Evolutionary conservation across 2,888 invertebrate genomes (phyloP), one percentile per base, ranked within the genome.

Genomic region (Anagyrus pseudococci): DNA sequence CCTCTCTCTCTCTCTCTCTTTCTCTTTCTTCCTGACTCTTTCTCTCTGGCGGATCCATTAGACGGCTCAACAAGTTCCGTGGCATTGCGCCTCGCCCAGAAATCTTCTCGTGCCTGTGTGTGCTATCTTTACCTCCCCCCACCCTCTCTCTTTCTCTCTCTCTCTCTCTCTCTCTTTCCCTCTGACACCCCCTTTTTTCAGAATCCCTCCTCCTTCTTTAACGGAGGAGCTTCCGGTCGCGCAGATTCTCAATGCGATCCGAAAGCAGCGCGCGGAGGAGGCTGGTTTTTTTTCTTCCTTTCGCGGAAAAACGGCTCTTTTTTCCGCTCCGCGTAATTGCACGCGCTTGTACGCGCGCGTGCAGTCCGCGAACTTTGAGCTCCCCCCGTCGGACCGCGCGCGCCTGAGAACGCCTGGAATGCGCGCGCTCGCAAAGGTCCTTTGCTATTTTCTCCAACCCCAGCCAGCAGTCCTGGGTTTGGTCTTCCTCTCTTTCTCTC

Each of bases 31-130:
- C n/a, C n/a, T n/a, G n/a, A n/a, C n/a, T n/a, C n/a, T n/a, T n/a
- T n/a, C n/a, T n/a, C n/a, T n/a, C n/a, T n/a, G n/a, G 73, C 64
- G 69, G 71, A 69, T 70, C 76, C 73, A 78, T 78, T 77, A 77
- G 74, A 70, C 72, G 72, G 73, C 75, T 78, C 77, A 78, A 78
- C 77, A 78, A 78, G 78, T 78, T 64, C 37, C 43, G 19, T 26
- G n/a, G n/a, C n/a, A n/a, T n/a, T n/a, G 20, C 23, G 47, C 60
- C 29, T 6, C 17, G 47, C 43, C 25, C 25, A 19, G 46, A 7
- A 20, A 6, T 23, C 19, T 50, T 22, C 40, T 10, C n/a, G n/a
- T n/a, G n/a, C n/a, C n/a, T n/a, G n/a, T n/a, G n/a, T n/a, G n/a
- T n/a, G n/a, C n/a, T n/a, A n/a, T n/a, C n/a, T n/a, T n/a, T n/a